phyloP scores from a whole-genome alignment of 2,113 vertebrate genomes.

The Caretta caretta region DNA sequence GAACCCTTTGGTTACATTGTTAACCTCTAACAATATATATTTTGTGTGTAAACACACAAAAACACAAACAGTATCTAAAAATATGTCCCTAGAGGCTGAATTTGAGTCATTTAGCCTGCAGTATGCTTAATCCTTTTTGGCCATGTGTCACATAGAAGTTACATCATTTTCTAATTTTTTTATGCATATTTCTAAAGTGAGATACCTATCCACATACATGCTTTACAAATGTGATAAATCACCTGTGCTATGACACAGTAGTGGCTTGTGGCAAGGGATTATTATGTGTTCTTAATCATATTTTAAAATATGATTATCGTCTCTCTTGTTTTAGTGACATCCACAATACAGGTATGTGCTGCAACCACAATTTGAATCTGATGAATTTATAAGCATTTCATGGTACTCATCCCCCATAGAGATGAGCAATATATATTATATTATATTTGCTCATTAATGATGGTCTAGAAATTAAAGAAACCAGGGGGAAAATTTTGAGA shows the following conservation, averaged over 20 bases:
- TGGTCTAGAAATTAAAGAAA: neutral
- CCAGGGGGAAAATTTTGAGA: neutral
- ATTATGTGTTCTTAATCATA: neutral
- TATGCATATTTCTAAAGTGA: neutral
- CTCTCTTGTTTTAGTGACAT: neutral
- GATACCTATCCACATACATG: neutral
- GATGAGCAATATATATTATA: neutral
- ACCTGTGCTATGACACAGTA: neutral
- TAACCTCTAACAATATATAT: no score
- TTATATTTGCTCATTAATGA: neutral
- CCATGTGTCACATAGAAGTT: neutral
- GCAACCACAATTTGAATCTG: neutral
- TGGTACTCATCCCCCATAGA: neutral
- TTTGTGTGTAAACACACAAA: no score
- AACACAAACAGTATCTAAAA: no score
- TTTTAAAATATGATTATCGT: neutral
- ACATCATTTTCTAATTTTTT: conserved; percentile 1
- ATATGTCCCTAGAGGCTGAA: no score
- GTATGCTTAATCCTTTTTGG: no score
- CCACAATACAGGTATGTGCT: neutral
- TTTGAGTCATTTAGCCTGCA: no score
- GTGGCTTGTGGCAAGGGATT: neutral
- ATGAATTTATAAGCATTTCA: neutral
- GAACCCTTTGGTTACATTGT: no score
- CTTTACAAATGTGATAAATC: neutral